Conservation (phyloP, 2,113 vertebrate species). For the Megalops atlanticus region DNA sequence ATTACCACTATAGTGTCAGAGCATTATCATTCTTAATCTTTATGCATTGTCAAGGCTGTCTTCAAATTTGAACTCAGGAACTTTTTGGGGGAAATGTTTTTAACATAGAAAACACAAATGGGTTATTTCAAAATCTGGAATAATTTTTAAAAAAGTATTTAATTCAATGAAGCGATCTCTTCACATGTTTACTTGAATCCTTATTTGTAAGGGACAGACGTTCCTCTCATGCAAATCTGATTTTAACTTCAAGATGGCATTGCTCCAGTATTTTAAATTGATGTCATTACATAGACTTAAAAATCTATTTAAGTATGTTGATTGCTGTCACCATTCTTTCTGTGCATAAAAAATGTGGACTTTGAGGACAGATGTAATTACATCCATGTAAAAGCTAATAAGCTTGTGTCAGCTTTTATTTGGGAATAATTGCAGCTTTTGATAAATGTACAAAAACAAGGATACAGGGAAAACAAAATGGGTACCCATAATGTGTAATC, state of each 20-base stretch:
- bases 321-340: not conserved
- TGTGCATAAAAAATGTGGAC: not conserved
- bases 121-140: too few relatives aligned
- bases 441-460: constrained; percentile 19
- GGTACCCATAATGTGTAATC: constrained; percentile 13
- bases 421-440: constrained; percentile 8
- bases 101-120: too few relatives aligned
- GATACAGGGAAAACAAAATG: constrained; percentile 5
- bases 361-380: not conserved
- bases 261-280: not conserved
- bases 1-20: too few relatives aligned
- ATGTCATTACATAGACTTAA: not conserved
- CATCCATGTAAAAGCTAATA: constrained; percentile 8
- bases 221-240: not conserved
- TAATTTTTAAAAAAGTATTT: too few relatives aligned
- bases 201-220: not conserved
- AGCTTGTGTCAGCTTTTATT: not conserved
- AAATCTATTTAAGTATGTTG: too few relatives aligned
- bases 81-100: too few relatives aligned
- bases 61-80: not conserved
- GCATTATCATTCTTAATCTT: too few relatives aligned
- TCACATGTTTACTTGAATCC: not conserved
- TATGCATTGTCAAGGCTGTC: too few relatives aligned
- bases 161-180: not conserved
- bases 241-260: not conserved